These are phyloP conservation scores for Ophion ellenae DNA, from an alignment of 2,888 invertebrate species.

Conservation along the genomic window DNA sequence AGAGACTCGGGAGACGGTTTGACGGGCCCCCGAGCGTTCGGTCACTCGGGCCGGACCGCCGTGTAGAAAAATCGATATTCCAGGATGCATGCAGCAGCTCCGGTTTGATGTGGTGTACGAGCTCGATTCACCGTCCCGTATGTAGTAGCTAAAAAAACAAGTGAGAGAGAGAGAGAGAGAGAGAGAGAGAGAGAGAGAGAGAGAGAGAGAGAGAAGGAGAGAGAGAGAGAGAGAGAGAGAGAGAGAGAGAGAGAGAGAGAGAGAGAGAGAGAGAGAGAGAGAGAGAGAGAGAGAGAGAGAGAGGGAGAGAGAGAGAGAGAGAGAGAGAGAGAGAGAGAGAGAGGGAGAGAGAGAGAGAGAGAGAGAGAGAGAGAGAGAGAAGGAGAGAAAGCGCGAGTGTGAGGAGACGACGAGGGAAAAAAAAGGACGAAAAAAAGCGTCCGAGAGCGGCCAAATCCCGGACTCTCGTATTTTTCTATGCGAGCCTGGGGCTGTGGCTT, in stretches of 20 bases:
- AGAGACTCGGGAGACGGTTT: too few relatives aligned
- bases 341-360: not conserved
- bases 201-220: not conserved
- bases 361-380: not conserved
- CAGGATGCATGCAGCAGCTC: constrained; percentile 46
- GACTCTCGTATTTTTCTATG: constrained; percentile 64
- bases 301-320: not conserved
- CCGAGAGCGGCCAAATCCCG: constrained; percentile 64
- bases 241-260: not conserved
- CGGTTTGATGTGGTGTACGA: constrained; percentile 63
- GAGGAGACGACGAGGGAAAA: constrained; percentile 6
- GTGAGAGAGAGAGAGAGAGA: not conserved
- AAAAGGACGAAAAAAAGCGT: constrained; percentile 34
- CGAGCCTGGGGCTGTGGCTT: constrained; percentile 65
- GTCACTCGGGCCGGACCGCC: constrained; percentile 58
- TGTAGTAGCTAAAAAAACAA: constrained; percentile 55
- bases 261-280: not conserved
- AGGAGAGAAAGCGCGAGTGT: too few relatives aligned
- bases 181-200: not conserved
- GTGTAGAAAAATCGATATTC: constrained; percentile 59
- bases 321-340: too few relatives aligned
- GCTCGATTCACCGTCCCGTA: constrained; percentile 66
- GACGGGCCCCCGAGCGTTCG: too few relatives aligned
- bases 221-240: too few relatives aligned
- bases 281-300: constrained; percentile 1